Base-by-base conservation (phyloP, 1,140 invertebrate genomes). In the Zaprionus camerounensis region DNA sequence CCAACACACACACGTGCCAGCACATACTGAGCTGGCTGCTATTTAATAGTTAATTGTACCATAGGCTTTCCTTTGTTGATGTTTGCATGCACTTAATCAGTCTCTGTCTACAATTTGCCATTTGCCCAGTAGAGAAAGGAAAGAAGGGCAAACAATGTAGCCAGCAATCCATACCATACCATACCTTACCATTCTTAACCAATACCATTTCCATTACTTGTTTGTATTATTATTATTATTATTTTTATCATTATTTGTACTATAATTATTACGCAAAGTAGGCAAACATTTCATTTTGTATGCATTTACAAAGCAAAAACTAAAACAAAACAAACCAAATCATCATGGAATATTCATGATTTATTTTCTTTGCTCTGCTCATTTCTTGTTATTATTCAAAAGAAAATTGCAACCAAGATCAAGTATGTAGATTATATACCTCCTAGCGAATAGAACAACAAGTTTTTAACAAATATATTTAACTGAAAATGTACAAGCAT, bases 21-120 rank as follows among this genome's bases (percentile, higher is more conserved):
- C 56, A 15, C 56, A 57, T 15, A 53, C 22, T 26, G 13, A 26
- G n/a, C 28, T 26, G n/a, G 44, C 53, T 59, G 34, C 20, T 67
- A 41, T 57, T 73, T 55, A 56, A 34, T 44, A 55, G 44, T 34
- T 55, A 24, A 51, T 22, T n/a, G 24, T 34, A 41, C 51, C 28
- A 56, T 55, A 34, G n/a, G 26, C 51, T 26, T 31, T 53, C 38
- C 1, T 61, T 31, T 61, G 49, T 63, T 62, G 36, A 36, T 58
- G 53, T 53, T 72, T 17, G 56, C 71, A 73, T 73, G 71, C 65
- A 67, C 38, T 20, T 41, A 72, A 67, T 4, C 31, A 34, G 28
- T 7, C 11, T 6, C 22, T 57, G 38, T 41, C 4, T n/a, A 1
- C 38, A 41, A 41, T 46, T 38, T n/a, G 44, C 31, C 67, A 62